Percentiles rank a stretch among this genome's conserved stretches.
Evolutionary conservation across 2,113 vertebrate genomes (phyloP).

Genomic region (Oncorhynchus masou): DNA sequence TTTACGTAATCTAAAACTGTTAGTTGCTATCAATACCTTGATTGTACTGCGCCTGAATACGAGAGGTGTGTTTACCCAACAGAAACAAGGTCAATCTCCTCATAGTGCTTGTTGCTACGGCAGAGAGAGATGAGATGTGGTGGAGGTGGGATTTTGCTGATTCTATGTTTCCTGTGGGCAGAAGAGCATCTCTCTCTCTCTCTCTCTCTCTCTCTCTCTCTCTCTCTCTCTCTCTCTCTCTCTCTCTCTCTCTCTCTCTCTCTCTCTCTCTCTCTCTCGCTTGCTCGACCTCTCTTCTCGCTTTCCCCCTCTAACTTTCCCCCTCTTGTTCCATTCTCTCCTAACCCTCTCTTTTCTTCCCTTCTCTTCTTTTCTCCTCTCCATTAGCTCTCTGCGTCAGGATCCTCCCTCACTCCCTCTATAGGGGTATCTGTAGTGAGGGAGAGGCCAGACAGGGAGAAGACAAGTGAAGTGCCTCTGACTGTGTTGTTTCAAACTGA

Average conservation of each 20-base stretch:
- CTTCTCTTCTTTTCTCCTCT: not conserved
- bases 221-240: not conserved
- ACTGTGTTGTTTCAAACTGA: conserved; percentile 34
- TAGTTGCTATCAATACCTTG: too few relatives aligned
- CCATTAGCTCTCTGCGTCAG: not conserved
- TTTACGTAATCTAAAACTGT: not conserved
- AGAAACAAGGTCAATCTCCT: not conserved
- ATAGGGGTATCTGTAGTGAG: not conserved
- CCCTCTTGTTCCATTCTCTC: not conserved
- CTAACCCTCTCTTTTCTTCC: not conserved
- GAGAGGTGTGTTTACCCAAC: not conserved
- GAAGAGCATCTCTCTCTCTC: not conserved
- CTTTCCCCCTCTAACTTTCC: not conserved
- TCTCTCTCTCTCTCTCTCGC: not conserved
- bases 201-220: not conserved
- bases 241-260: conserved; percentile 1
- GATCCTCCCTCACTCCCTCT: not conserved
- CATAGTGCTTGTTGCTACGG: not conserved
- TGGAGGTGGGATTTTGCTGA: conserved; percentile 55
- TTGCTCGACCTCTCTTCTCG: not conserved
- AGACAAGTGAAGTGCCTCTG: conserved; percentile 35
- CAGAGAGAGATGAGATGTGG: not conserved
- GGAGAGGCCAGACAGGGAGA: not conserved
- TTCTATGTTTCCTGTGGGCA: conserved; percentile 64
- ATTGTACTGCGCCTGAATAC: not conserved